These are phyloP conservation scores for Liasis olivaceus DNA, from an alignment of 2,797 vertebrate genomes.

Conservation along the genomic window DNA sequence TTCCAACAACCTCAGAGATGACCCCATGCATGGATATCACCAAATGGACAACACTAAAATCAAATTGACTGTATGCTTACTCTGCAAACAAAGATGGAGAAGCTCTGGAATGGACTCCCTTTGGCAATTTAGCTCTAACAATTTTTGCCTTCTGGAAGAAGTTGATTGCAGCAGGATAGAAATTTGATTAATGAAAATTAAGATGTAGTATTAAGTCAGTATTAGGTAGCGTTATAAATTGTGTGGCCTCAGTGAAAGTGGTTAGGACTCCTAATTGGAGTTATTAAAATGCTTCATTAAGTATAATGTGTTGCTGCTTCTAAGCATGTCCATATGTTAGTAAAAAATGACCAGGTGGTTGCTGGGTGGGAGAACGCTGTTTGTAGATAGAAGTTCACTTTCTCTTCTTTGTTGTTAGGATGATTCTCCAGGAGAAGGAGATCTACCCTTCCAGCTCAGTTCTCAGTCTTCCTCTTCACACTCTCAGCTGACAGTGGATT, in stretches of 20 bases:
- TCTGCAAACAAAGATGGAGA: neutral
- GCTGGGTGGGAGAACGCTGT: neutral
- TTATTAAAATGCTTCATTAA: neutral
- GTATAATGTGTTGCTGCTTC: neutral
- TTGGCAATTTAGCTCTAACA: neutral
- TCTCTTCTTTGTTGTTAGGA: slow-evolving; percentile 77
- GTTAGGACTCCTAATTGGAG: neutral
- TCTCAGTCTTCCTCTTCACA: slow-evolving; percentile 88
- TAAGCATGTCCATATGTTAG: neutral
- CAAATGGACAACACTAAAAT: neutral
- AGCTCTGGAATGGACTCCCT: neutral
- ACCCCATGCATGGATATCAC: neutral
- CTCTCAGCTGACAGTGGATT: slow-evolving; percentile 87
- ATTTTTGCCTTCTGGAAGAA: neutral
- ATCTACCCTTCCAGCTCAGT: slow-evolving; percentile 86
- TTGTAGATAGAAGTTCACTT: neutral
- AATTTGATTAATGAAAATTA: neutral
- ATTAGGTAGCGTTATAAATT: neutral
- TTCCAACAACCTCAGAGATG: neutral
- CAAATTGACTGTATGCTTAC: neutral
- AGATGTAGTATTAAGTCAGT: neutral
- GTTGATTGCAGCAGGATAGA: neutral
- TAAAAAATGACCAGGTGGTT: neutral
- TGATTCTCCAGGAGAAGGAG: slow-evolving; percentile 85
- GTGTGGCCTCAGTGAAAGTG: neutral